A percentile compares a stretch with the other conserved stretches of the same genome.
These are phyloP conservation scores for Natrix natrix DNA, from an alignment of 2,797 vertebrate species.

Conservation along the genomic window DNA sequence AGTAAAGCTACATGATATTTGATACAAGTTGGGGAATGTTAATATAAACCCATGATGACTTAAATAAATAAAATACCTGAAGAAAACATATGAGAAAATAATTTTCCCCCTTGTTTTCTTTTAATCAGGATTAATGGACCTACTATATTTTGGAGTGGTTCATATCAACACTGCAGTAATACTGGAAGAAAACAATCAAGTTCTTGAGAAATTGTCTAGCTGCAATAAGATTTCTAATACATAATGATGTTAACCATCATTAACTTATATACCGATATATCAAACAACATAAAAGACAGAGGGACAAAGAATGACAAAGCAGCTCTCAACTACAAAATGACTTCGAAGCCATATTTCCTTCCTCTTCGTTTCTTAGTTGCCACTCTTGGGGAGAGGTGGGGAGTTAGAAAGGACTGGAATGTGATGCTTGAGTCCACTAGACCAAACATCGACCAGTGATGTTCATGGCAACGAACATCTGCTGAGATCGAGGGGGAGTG, in stretches of 20 bases:
- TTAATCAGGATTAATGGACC: neutral
- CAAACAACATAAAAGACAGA: neutral
- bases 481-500: no score
- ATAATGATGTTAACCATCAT: neutral
- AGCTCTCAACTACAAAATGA: no score
- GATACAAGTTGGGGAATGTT: neutral
- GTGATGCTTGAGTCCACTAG: no score
- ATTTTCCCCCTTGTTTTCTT: fast-evolving
- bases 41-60: neutral
- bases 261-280: neutral
- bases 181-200: neutral
- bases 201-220: neutral
- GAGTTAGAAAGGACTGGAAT: no score
- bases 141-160: neutral
- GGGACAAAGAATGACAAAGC: neutral
- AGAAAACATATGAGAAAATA: neutral
- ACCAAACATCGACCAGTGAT: no score
- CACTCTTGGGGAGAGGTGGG: no score
- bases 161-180: neutral
- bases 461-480: no score
- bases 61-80: neutral
- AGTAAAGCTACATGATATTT: neutral
- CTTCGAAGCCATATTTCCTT: no score
- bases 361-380: no score
- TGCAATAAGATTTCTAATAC: neutral